phyloP scores from a whole-genome alignment of 2,113 vertebrate species.

The Rhagologus leucostigma region DNA sequence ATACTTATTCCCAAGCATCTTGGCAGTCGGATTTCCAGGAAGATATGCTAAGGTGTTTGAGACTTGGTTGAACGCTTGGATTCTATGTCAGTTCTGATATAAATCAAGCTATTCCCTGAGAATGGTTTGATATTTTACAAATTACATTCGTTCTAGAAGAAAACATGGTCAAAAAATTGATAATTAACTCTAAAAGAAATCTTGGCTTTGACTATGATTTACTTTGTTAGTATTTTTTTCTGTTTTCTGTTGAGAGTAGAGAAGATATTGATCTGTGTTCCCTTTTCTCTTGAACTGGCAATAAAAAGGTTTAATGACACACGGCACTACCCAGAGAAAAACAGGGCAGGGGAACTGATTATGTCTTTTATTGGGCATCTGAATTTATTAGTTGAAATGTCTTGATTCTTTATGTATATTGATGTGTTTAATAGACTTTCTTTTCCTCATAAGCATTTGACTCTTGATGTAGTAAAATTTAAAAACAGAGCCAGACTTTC shows the following conservation, averaged over 20 bases:
- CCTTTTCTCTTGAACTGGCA: background rate
- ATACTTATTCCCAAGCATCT: background rate
- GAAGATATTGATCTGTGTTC: background rate
- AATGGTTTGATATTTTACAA: background rate
- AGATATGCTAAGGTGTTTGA: background rate
- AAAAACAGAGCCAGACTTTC: background rate
- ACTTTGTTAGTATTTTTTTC: background rate
- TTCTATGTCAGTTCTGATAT: background rate
- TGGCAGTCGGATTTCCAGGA: background rate
- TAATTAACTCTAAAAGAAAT: background rate
- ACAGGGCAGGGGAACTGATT: background rate
- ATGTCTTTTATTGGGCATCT: background rate
- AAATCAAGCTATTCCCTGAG: background rate
- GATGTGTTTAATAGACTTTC: background rate
- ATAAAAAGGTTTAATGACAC: background rate
- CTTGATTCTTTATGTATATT: background rate
- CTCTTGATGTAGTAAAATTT: background rate
- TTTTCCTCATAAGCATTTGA: background rate
- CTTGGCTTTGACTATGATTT: background rate
- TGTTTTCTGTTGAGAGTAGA: background rate
- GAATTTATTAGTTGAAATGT: background rate
- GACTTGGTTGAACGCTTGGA: background rate
- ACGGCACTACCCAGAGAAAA: background rate
- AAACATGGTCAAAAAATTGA: background rate
- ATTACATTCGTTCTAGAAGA: background rate